phyloP scores from a whole-genome alignment of 2,888 invertebrate species.

The Hypomecis punctinalis region DNA sequence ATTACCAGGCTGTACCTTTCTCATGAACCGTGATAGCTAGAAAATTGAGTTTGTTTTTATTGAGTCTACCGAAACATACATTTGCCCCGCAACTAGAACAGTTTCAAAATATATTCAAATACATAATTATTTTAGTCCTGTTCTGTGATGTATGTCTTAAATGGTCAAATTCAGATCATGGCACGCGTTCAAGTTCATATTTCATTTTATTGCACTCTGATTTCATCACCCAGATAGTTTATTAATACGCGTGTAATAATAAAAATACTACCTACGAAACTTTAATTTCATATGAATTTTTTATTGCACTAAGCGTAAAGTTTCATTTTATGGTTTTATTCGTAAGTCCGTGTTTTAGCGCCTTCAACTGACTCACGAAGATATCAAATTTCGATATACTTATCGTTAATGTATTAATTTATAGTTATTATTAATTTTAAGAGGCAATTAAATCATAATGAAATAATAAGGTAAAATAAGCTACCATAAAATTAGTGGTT shows the following conservation, averaged over 20 bases:
- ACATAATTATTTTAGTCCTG: too few relatives aligned
- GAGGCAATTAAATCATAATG: constrained; percentile 6
- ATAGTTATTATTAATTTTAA: constrained; percentile 16
- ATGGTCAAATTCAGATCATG: too few relatives aligned
- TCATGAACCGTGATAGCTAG: too few relatives aligned
- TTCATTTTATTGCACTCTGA: too few relatives aligned
- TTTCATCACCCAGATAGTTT: too few relatives aligned
- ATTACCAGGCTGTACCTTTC: too few relatives aligned
- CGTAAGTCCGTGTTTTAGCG: not conserved
- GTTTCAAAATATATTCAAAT: too few relatives aligned
- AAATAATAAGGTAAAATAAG: not conserved
- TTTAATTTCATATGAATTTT: constrained; percentile 29
- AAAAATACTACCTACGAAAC: not conserved
- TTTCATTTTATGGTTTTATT: constrained; percentile 23
- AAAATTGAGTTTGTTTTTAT: too few relatives aligned
- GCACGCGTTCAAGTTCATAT: too few relatives aligned
- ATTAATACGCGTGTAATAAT: not conserved
- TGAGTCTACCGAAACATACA: too few relatives aligned
- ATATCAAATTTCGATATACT: constrained; percentile 17
- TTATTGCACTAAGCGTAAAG: constrained; percentile 16
- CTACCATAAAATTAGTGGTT: not conserved
- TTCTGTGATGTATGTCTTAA: too few relatives aligned
- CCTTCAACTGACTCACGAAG: constrained; percentile 1
- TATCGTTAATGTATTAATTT: constrained; percentile 22
- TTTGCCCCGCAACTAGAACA: too few relatives aligned